phyloP scores from a whole-genome alignment of 2,888 invertebrate genomes.

The Trachelus tabidus region DNA sequence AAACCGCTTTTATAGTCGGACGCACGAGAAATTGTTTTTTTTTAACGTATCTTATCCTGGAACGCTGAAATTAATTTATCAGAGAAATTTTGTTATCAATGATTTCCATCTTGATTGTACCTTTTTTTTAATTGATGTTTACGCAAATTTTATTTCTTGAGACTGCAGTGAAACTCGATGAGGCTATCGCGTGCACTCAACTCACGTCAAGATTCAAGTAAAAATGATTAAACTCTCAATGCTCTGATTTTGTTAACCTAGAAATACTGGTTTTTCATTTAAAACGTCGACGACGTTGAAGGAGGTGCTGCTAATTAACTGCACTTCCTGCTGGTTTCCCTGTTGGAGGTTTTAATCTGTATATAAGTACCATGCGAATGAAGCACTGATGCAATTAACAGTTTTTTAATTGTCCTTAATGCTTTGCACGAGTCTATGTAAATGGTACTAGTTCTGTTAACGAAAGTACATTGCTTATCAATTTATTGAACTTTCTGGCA shows the following conservation, averaged over 20 bases:
- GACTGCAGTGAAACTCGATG: neutral
- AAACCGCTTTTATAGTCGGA: neutral
- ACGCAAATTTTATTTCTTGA: neutral
- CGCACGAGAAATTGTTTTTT: neutral
- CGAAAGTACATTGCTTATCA: neutral
- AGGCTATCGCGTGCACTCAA: neutral
- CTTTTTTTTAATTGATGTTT: constrained; percentile 6
- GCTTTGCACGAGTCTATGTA: neutral
- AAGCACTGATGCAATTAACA: neutral
- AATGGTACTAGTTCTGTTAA: neutral
- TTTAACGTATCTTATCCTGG: neutral
- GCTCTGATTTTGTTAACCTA: neutral
- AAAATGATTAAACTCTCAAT: neutral
- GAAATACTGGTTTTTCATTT: neutral
- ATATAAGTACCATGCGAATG: neutral
- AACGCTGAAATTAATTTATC: neutral
- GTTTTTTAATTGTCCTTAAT: neutral
- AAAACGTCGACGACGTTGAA: neutral
- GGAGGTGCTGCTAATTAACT: neutral
- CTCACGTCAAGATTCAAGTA: neutral
- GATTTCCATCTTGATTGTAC: neutral
- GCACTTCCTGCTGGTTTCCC: neutral
- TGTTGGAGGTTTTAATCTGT: neutral
- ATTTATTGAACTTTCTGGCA: neutral
- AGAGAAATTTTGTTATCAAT: neutral